Evolutionary conservation across 1,140 invertebrate genomes (phyloP).

Genomic region (Charaxes varanes): DNA sequence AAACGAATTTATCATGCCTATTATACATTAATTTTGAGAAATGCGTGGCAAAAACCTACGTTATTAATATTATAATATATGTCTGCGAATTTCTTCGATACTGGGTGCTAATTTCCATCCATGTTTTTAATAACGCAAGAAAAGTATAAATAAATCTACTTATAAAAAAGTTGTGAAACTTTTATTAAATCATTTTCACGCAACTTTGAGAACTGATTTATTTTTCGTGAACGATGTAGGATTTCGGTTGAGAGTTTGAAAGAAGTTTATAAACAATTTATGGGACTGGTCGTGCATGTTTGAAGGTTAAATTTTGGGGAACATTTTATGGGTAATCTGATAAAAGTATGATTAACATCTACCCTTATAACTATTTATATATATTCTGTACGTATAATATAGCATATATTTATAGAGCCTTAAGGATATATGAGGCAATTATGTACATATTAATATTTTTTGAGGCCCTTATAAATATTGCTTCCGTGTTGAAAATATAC

Average conservation of each 20-base stretch:
- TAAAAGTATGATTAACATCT: slow-evolving; percentile 10
- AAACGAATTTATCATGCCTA: too few relatives aligned
- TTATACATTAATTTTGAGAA: too few relatives aligned
- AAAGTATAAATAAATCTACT: slow-evolving; percentile 15
- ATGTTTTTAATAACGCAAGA: too few relatives aligned
- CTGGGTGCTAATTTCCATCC: too few relatives aligned
- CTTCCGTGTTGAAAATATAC: too few relatives aligned
- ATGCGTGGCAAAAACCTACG: too few relatives aligned
- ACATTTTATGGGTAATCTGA: slow-evolving; percentile 8
- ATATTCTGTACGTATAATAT: not conserved
- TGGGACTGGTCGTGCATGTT: not conserved
- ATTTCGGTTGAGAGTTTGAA: slow-evolving; percentile 5
- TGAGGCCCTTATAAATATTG: too few relatives aligned
- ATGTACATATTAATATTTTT: too few relatives aligned
- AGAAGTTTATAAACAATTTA: slow-evolving; percentile 14
- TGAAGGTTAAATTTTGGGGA: slow-evolving; percentile 1
- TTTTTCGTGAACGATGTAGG: slow-evolving; percentile 12
- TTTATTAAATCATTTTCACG: slow-evolving; percentile 17
- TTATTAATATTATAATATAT: too few relatives aligned
- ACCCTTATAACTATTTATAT: slow-evolving; percentile 13
- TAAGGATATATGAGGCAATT: too few relatives aligned
- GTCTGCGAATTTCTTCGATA: too few relatives aligned
- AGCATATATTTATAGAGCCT: too few relatives aligned
- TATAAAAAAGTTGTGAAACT: slow-evolving; percentile 10
- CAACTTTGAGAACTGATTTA: slow-evolving; percentile 15